Percentiles rank a stretch among this genome's conserved stretches.
Evolutionary conservation across 2,113 vertebrate genomes (phyloP).

Genomic region (Gobiocypris rarus): DNA sequence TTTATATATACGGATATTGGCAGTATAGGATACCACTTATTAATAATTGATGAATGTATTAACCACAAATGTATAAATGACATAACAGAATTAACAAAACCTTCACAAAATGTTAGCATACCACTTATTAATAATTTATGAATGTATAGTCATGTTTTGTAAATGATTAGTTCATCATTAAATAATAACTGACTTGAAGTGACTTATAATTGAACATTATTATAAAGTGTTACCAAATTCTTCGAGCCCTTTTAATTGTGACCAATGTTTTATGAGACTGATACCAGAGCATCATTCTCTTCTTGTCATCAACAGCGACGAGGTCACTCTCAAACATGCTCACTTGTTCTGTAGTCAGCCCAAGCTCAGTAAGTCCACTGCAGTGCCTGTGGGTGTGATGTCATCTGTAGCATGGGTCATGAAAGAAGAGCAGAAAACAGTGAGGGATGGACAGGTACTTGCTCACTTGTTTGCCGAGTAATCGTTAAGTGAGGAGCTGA

Average conservation of each 20-base stretch:
- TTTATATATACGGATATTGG: too few species aligned
- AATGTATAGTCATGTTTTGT: too few species aligned
- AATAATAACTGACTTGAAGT: too few species aligned
- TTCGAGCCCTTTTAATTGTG: neutral
- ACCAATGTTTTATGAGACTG: neutral
- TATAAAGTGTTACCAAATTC: too few species aligned
- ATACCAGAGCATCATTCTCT: neutral
- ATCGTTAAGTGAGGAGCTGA: slow-evolving; percentile 54
- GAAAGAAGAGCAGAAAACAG: neutral
- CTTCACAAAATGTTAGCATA: too few species aligned
- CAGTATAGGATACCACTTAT: too few species aligned
- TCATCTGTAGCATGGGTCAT: neutral
- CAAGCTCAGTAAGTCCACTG: slow-evolving; percentile 18
- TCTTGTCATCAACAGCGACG: neutral
- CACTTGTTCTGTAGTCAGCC: slow-evolving; percentile 16
- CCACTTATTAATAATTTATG: too few species aligned
- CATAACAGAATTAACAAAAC: too few species aligned
- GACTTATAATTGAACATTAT: too few species aligned
- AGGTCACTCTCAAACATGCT: slow-evolving; percentile 33
- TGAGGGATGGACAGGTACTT: slow-evolving; percentile 2
- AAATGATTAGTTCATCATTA: too few species aligned
- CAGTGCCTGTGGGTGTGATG: neutral
- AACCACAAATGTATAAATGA: too few species aligned
- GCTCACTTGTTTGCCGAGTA: slow-evolving; percentile 48
- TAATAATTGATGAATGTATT: too few species aligned